A percentile compares a stretch with the other conserved stretches of the same genome.
These are phyloP conservation scores for Pasiphila rectangulata DNA, from an alignment of 2,888 invertebrate genomes.

Conservation along the genomic window DNA sequence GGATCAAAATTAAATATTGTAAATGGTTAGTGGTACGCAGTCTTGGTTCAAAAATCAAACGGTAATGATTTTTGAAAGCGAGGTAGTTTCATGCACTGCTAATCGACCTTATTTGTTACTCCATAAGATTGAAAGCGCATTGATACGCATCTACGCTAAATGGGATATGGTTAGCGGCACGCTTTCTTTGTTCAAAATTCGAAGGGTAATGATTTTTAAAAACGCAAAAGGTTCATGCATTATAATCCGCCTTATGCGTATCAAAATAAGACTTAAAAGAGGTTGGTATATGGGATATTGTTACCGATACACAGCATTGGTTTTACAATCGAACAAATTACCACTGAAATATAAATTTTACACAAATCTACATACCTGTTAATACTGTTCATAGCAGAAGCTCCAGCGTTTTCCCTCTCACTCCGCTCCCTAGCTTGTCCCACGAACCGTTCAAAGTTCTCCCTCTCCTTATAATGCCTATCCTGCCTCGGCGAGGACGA, in stretches of 20 bases:
- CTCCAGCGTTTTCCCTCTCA: conserved; percentile 77
- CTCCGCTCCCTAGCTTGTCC: conserved; percentile 76
- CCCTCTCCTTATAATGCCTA: conserved; percentile 75
- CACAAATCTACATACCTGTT: conserved; percentile 76
- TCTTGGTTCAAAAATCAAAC: conserved; percentile 13
- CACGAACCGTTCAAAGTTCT: conserved; percentile 69
- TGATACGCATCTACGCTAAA: conserved; percentile 24
- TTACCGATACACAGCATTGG: too few species aligned
- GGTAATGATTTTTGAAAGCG: too few species aligned
- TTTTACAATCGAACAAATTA: too few species aligned
- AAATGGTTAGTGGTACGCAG: conserved; percentile 21
- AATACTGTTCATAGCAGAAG: conserved; percentile 83
- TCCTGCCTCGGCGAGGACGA: conserved; percentile 72
- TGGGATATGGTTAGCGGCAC: conserved; percentile 22
- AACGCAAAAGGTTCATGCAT: too few species aligned
- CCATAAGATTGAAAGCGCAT: conserved; percentile 14
- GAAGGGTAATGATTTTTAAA: too few species aligned
- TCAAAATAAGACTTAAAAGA: too few species aligned
- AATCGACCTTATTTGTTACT: too few species aligned
- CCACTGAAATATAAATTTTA: neutral
- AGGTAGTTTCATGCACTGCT: too few species aligned
- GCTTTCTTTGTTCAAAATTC: conserved; percentile 10
- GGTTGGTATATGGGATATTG: too few species aligned
- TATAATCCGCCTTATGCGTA: too few species aligned
- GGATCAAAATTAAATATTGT: conserved; percentile 21